Conservation (phyloP, 2,888 invertebrate species). For the Ophraella communa region DNA sequence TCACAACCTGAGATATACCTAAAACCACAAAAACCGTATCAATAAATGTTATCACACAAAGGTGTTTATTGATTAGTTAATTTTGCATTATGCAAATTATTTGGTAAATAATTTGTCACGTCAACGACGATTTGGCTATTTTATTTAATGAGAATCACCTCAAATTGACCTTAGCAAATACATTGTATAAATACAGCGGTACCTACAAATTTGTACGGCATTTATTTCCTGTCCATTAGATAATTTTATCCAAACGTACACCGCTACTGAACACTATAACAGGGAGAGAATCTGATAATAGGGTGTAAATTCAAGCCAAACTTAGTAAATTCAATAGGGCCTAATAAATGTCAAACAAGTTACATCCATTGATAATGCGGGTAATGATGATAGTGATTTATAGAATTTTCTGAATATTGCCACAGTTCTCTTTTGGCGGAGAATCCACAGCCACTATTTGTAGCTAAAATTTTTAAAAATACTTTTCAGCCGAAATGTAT, state of each 20-base stretch:
- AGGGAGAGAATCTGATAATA: slow-evolving; percentile 26
- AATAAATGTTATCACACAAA: no score
- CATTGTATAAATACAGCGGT: background rate
- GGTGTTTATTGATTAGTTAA: no score
- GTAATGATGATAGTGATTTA: slow-evolving; percentile 31
- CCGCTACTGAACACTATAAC: slow-evolving; percentile 9
- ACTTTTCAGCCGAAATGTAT: no score
- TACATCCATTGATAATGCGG: slow-evolving; percentile 35
- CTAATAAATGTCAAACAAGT: slow-evolving; percentile 39
- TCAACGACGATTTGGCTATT: no score
- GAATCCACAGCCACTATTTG: background rate
- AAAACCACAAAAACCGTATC: no score
- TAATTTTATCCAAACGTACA: background rate
- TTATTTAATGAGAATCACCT: no score
- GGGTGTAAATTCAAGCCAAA: slow-evolving; percentile 36
- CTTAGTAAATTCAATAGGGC: slow-evolving; percentile 34
- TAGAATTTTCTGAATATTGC: slow-evolving; percentile 23
- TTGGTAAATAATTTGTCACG: no score
- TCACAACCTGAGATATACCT: no score
- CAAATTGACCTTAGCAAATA: no score
- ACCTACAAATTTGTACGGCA: background rate
- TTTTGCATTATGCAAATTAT: no score
- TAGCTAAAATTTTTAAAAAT: no score
- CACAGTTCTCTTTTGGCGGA: background rate
- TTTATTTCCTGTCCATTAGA: background rate